These are phyloP conservation scores for Cavia porcellus DNA, from an alignment of 2,113 vertebrate species.

Conservation along the genomic window DNA sequence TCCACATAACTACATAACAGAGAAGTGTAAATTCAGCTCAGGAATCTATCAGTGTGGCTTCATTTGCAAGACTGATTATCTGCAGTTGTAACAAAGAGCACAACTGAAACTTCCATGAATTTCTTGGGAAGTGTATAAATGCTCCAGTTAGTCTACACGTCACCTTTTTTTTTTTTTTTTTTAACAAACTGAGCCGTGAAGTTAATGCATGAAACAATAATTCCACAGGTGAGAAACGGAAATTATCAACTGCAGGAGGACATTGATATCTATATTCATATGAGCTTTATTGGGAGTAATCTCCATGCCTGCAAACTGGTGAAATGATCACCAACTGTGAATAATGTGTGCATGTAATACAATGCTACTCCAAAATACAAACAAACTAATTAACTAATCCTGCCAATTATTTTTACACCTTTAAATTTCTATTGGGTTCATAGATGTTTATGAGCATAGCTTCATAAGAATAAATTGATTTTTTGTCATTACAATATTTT, in stretches of 20 bases:
- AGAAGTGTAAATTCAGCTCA: neutral
- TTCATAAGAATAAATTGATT: neutral
- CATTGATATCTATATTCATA: neutral
- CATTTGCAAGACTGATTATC: neutral
- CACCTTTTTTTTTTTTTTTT: neutral
- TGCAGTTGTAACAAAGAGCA: no score
- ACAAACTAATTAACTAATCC: neutral
- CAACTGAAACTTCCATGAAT: neutral
- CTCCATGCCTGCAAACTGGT: neutral
- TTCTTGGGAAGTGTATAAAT: neutral
- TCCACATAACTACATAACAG: neutral
- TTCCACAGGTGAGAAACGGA: neutral
- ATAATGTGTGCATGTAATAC: neutral
- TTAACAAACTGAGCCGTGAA: neutral
- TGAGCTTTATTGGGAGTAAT: neutral
- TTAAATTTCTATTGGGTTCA: neutral
- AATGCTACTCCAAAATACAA: neutral
- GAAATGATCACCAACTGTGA: neutral
- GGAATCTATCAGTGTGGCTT: accelerated
- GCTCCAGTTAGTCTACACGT: neutral
- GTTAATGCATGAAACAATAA: neutral
- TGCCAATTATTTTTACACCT: neutral
- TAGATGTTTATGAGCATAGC: neutral
- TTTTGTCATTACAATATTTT: neutral
- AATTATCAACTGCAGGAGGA: neutral